Percentiles rank a stretch among this genome's conserved stretches.
phyloP scores from a whole-genome alignment of 2,113 vertebrate genomes.

The Tyto alba region DNA sequence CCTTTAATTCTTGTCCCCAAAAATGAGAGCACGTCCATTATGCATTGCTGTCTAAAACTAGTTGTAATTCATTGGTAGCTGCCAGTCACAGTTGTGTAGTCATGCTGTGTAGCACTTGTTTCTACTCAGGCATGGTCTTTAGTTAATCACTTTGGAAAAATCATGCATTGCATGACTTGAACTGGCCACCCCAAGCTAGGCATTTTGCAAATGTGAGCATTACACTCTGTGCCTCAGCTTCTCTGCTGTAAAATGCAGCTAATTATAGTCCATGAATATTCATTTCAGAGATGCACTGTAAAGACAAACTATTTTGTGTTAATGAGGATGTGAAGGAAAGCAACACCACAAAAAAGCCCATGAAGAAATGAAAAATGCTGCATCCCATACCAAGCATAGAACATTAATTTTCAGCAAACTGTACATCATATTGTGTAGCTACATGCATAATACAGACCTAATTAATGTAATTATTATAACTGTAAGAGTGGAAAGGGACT shows the following conservation, averaged over 20 bases:
- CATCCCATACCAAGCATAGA: not conserved
- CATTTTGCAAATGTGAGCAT: not conserved
- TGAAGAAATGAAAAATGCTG: not conserved
- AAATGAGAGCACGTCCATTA: not conserved
- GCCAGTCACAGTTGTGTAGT: not conserved
- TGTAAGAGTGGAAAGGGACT: not conserved
- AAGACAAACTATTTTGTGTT: not conserved
- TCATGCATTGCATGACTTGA: not conserved
- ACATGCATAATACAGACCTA: not conserved
- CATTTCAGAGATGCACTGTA: not conserved
- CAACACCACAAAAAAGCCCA: not conserved
- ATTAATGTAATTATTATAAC: not conserved
- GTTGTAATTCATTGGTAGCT: not conserved
- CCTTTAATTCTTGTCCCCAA: not conserved
- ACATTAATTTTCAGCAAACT: not conserved
- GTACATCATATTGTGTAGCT: not conserved
- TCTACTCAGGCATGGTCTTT: not conserved
- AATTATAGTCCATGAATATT: not conserved
- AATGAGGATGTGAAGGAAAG: not conserved
- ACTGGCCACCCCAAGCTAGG: not conserved
- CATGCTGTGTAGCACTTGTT: not conserved
- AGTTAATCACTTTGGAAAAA: not conserved
- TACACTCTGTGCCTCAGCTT: not conserved
- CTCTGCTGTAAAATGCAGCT: not conserved
- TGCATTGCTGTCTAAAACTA: not conserved